Conservation (phyloP, 2,888 invertebrate genomes). For the Rhabditoides inermis region DNA sequence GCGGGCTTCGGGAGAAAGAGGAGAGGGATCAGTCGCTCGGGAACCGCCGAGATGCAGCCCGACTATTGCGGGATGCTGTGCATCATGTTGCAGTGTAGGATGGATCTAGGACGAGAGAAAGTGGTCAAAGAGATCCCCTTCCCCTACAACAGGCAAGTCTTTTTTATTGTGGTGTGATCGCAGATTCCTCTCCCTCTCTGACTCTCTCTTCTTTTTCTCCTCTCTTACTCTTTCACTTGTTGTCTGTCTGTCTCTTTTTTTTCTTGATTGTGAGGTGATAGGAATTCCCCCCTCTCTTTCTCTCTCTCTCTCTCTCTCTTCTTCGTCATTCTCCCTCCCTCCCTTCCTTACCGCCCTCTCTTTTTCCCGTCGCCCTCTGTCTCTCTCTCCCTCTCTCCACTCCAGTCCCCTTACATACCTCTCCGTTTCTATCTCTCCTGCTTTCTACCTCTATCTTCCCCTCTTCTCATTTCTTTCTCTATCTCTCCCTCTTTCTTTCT, state of each 20-base stretch:
- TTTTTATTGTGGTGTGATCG: neutral
- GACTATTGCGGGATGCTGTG: no score
- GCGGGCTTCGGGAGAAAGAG: no score
- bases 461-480: no score
- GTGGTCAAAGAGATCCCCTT: neutral
- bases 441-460: no score
- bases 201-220: neutral
- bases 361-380: conserved; percentile 1
- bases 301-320: conserved; percentile 4
- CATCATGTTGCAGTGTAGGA: no score
- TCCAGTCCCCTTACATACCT: no score
- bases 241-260: conserved; percentile 1
- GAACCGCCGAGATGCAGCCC: no score
- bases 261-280: neutral
- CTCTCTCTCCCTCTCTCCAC: neutral
- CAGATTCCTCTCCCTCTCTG: conserved; percentile 1
- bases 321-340: neutral
- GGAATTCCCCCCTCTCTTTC: neutral
- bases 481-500: no score
- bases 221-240: conserved; percentile 2
- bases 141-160: neutral
- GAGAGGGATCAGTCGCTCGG: no score
- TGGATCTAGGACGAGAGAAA: no score
- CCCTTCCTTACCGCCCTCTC: conserved; percentile 1
- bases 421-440: neutral